Base-by-base conservation (phyloP, 2,797 vertebrate genomes). In the Phoebastria nigripes region DNA sequence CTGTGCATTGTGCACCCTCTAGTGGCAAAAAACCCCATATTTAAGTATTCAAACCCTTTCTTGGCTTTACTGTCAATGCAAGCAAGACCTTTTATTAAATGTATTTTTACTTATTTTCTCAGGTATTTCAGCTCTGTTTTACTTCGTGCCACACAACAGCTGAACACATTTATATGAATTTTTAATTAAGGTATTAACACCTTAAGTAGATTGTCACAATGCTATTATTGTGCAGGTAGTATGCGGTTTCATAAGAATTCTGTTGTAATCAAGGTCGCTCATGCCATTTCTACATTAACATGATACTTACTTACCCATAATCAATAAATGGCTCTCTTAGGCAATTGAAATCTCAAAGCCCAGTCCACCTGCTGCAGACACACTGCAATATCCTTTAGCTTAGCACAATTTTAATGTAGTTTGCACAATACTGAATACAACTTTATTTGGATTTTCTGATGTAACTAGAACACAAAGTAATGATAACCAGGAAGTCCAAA, bases 1-100 rank as follows among this genome's bases (percentile, higher is more conserved):
- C 87, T 93, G 83, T 96, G 96, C 74, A 67, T 80, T 87, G 90
- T 95, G 80, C 71, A 80, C 94, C 95, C 97, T 95, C 97, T 97
- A 87, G 95, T 95, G 98, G 96, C 25, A 58, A 31, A 49, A 11
- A 12, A 2, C 8, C 5, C 5, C 4, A 15, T 59, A 70, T 85
- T 92, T 49, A 65, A 66, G 70, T 59, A 35, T 63, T 94, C 47
- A 37, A 90, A 61, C 49, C 29, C 29, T 79, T 93, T 78, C 56
- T 89, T 56, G 6, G 16, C 3, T 86, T 62, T 44, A 44, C 12
- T 16, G 35, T 37, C 37, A 74, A 56, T 35, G 31, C 26, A 90
- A 74, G 39, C 35, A 51, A 93, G 66, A 61, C 8, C 4, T 92
- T 90, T 87, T 55, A 78, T 80, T 69, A 83, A 67, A 70, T 25